Base-by-base conservation (phyloP, 2,113 vertebrate species). In the Syrmaticus mikado region DNA sequence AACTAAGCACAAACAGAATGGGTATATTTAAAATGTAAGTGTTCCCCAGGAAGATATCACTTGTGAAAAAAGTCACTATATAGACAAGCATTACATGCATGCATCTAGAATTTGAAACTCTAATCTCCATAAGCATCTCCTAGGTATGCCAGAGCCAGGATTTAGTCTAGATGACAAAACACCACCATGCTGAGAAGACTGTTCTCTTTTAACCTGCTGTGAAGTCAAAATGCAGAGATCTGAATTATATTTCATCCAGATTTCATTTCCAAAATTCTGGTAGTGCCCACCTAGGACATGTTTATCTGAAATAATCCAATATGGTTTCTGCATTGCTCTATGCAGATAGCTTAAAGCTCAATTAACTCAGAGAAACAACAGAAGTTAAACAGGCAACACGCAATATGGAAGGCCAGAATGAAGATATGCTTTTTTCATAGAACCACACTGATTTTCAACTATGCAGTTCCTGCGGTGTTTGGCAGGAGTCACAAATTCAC, bases 181-280 rank as follows among this genome's bases (percentile, higher is more conserved):
- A 52, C 22, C 45, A 46, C 17, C 89, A 78, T 13, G 82, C 71
- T 74, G 74, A 84, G 82, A 77, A 18, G 61, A 82, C 53, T 78
- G 72, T 68, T 64, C 60, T 64, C 74, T 72, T 86, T 67, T 68
- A 92, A 73, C 41, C 24, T 36, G 7, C 38, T 40, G 38, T 13
- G 55, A 65, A 80, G 83, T 27, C 68, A 73, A 53, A 41, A 74
- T 7, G 24, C 28, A 68, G n/a, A 81, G 53, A 72, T 41, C 4
- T 45, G 48, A 68, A 24, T 40, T 61, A 7, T 20, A 38, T 73
- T 65, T 77, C 30, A 48, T 70, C 25, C 27, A 87, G 32, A 77
- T 65, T 86, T 90, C 12, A n/a, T 62, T 78, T 78, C 57, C n/a
- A 87, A 27, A 78, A 32, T 30, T 53, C 93, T 81, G 55, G 19